Evolutionary conservation across 2,113 vertebrate species (phyloP), one percentile per base, ranked within the genome.

Genomic region (Bagarius yarrelli): DNA sequence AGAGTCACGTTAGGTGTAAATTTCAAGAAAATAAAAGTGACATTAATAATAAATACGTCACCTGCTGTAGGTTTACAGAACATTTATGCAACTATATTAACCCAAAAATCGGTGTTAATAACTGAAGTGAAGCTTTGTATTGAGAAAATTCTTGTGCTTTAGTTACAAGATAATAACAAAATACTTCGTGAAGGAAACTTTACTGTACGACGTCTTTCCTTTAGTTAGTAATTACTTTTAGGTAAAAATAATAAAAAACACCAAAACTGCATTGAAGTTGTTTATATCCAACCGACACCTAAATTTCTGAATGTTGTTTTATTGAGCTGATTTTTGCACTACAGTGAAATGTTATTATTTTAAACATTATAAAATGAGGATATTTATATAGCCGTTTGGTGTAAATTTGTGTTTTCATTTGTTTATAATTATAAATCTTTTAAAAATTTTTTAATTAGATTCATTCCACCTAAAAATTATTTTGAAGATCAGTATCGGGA

Each of bases 1-100:
- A 91, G 9, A 86, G 85, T 91, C 90, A 91, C 85, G 92, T 90
- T 88, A 88, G 88, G 86, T 91, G 91, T 88, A 93, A 90, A 89
- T 67, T 77, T 21, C 2, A 70, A 12, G 14, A 1, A 60, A 71
- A 67, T n/a, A 23, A 55, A 13, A 76, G 11, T 67, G 16, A 34
- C 4, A 63, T 60, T 74, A 55, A 81, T 73, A 56, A 23, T 27
- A 50, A 47, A 53, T 27, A 67, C 27, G 40, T 60, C 14, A 50
- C 52, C 36, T 74, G 79, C 30, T 83, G 79, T 63, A 84, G 83
- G 84, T 83, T 88, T 84, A 84, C 85, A 89, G 88, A 86, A 87
- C 86, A 88, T 79, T 79, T 79, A 79, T 86, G 73, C 81, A 87
- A 78, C 87, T 90, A 79, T 82, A 83, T 90, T 89, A 91, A 88